Evolutionary conservation across 2,888 invertebrate genomes (phyloP).

Genomic region (Balanococcus diminutus): DNA sequence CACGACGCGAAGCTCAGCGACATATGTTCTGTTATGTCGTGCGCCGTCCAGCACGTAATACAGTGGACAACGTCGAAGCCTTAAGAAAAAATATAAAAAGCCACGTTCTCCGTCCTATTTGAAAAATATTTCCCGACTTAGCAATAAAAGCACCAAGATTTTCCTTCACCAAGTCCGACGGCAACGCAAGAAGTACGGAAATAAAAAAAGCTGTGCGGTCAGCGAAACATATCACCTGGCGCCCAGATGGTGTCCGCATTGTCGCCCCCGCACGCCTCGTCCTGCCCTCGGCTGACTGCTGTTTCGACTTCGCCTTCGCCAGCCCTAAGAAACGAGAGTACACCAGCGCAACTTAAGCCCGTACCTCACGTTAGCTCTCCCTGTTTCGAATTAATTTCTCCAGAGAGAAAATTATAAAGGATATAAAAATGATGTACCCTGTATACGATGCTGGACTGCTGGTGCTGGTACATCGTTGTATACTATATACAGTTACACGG

Average conservation of each 20-base stretch:
- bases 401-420: constrained; percentile 53
- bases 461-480: neutral
- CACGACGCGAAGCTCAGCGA: constrained; percentile 42
- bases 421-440: constrained; percentile 13
- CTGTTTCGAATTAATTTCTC: constrained; percentile 51
- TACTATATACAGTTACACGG: neutral
- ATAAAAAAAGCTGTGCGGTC: constrained; percentile 54
- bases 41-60: constrained; percentile 51
- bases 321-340: constrained; percentile 29
- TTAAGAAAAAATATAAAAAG: constrained; percentile 45
- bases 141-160: constrained; percentile 54
- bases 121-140: constrained; percentile 52
- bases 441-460: neutral
- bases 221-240: constrained; percentile 56
- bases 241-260: constrained; percentile 56
- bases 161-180: constrained; percentile 9
- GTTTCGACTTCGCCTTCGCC: neutral
- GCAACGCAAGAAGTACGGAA: constrained; percentile 29
- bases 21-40: constrained; percentile 53
- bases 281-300: neutral
- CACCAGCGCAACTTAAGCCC: constrained; percentile 48
- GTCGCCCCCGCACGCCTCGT: constrained; percentile 36
- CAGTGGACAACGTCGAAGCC: constrained; percentile 52
- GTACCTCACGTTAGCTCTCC: neutral
- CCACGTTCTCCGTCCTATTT: constrained; percentile 10